Conservation (phyloP, 2,113 vertebrate genomes). For the Aegypius monachus region DNA sequence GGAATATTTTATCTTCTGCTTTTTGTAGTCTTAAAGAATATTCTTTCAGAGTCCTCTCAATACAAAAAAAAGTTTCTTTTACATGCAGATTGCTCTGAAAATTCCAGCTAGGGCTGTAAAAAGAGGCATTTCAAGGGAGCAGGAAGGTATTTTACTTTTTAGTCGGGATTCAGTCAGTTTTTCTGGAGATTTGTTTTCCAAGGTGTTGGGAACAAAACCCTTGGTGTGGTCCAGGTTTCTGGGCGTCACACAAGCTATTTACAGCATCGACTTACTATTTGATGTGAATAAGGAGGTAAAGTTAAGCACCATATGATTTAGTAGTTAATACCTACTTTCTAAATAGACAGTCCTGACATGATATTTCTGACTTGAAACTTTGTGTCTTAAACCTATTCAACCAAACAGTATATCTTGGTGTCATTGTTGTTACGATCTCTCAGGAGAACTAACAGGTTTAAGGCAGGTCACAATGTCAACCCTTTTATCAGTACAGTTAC, state of each 20-base stretch:
- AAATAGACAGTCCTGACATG: background rate
- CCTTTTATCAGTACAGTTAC: background rate
- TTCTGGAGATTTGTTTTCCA: background rate
- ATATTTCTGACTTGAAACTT: background rate
- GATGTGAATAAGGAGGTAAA: background rate
- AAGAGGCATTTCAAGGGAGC: background rate
- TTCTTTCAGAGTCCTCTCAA: background rate
- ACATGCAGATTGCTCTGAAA: background rate
- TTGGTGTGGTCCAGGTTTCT: background rate
- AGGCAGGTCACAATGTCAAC: background rate
- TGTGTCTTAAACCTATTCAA: background rate
- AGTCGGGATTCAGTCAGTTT: background rate
- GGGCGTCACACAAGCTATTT: background rate
- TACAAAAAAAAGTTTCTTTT: background rate
- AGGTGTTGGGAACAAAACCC: background rate
- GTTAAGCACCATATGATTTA: background rate
- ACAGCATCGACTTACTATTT: background rate
- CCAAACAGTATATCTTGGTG: background rate
- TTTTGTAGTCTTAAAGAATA: background rate
- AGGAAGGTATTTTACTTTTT: background rate
- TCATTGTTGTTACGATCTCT: background rate
- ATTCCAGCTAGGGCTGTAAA: background rate
- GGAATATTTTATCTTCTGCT: background rate
- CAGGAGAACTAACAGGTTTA: background rate
- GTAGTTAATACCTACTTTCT: background rate